Evolutionary conservation across 1,140 invertebrate genomes (phyloP).

Genomic region (Bactericera cockerelli): DNA sequence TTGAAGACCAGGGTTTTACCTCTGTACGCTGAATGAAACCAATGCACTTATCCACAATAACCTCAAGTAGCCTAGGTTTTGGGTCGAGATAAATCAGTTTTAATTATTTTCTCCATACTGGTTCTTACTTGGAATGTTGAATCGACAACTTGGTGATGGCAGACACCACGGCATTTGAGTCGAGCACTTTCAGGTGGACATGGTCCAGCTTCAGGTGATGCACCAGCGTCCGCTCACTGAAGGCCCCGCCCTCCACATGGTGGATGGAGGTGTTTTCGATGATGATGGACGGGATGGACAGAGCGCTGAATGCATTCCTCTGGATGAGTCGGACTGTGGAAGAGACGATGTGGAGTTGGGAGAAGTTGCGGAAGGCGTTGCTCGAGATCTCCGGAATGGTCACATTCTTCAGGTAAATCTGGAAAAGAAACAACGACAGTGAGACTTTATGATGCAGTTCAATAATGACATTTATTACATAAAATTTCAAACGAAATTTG

Average conservation of each 20-base stretch:
- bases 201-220: conserved; percentile 40
- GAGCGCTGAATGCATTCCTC: conserved; percentile 44
- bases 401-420: conserved; percentile 49
- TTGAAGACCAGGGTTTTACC: too few species aligned
- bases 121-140: conserved; percentile 42
- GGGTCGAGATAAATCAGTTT: too few species aligned
- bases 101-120: too few species aligned
- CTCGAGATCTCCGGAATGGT: conserved; percentile 38
- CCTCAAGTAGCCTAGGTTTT: too few species aligned
- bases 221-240: conserved; percentile 44
- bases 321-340: conserved; percentile 37
- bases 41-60: too few species aligned
- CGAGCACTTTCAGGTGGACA: conserved; percentile 38
- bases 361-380: conserved; percentile 43
- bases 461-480: too few species aligned
- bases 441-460: too few species aligned
- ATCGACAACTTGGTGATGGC: conserved; percentile 46
- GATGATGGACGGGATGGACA: conserved; percentile 40
- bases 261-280: conserved; percentile 43
- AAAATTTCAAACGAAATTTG: too few species aligned
- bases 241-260: conserved; percentile 41
- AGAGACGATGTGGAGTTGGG: conserved; percentile 40
- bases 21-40: too few species aligned
- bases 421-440: conserved; percentile 24
- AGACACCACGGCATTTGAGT: conserved; percentile 41